Conservation (phyloP, 2,797 vertebrate species). For the Cetoscarus ocellatus region DNA sequence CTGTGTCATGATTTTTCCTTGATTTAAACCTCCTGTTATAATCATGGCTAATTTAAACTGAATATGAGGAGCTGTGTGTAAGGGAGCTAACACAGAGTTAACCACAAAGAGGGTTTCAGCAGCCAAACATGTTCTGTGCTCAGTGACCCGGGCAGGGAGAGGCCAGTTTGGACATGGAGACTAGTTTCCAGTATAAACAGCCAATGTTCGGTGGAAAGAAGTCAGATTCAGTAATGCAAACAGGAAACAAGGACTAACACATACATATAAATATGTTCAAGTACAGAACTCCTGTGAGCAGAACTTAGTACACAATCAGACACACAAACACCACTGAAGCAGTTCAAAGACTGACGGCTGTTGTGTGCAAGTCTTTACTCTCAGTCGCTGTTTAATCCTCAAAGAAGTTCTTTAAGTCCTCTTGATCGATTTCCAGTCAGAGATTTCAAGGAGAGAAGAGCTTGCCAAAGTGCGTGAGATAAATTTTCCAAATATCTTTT, state of each 20-base stretch:
- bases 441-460: conserved; percentile 27
- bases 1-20: neutral
- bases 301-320: conserved; percentile 17
- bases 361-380: conserved; percentile 42
- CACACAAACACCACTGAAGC: conserved; percentile 27
- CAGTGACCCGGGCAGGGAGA: conserved; percentile 31
- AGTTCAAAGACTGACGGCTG: conserved; percentile 43
- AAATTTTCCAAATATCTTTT: conserved; percentile 15
- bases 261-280: neutral
- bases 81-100: conserved; percentile 7
- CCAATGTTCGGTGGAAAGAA: conserved; percentile 28
- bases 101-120: conserved; percentile 3
- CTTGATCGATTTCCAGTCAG: conserved; percentile 32
- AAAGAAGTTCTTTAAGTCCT: conserved; percentile 22
- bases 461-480: conserved; percentile 21
- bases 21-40: neutral
- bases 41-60: neutral
- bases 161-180: conserved; percentile 41
- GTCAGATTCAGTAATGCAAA: conserved; percentile 57
- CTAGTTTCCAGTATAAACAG: conserved; percentile 64
- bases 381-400: conserved; percentile 52
- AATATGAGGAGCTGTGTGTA: neutral
- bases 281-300: neutral
- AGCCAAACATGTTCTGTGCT: conserved; percentile 29
- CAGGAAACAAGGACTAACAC: conserved; percentile 57